phyloP scores from a whole-genome alignment of 2,888 invertebrate genomes.

The Drosophila pseudotalamancana region DNA sequence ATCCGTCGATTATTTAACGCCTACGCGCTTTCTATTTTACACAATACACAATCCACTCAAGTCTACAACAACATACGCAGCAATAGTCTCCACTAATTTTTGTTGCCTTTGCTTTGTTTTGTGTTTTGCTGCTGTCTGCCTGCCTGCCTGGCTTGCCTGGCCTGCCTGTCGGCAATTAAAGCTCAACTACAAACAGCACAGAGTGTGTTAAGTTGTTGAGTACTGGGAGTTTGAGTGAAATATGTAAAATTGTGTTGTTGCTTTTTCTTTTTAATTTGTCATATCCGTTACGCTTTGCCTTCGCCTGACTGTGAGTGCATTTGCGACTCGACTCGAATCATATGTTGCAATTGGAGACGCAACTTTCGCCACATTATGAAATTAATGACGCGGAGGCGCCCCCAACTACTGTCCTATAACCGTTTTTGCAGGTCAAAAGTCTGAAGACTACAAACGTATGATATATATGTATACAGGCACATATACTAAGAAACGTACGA shows the following conservation, averaged over 20 bases:
- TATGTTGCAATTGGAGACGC: constrained; percentile 58
- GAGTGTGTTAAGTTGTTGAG: constrained; percentile 16
- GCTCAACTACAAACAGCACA: constrained; percentile 39
- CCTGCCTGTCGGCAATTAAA: constrained; percentile 49
- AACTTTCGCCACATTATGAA: constrained; percentile 79
- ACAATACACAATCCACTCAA: constrained; percentile 32
- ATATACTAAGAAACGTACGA: constrained; percentile 7
- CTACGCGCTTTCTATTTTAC: constrained; percentile 64
- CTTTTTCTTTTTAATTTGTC: constrained; percentile 58
- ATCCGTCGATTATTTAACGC: constrained; percentile 52
- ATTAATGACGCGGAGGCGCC: constrained; percentile 52
- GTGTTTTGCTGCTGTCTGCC: constrained; percentile 33
- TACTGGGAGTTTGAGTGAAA: constrained; percentile 43
- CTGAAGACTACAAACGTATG: constrained; percentile 37
- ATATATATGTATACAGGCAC: not conserved
- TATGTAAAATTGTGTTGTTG: constrained; percentile 44
- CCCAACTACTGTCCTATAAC: constrained; percentile 32
- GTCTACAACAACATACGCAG: constrained; percentile 39
- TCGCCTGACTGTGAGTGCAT: constrained; percentile 4
- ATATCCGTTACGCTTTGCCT: constrained; percentile 65
- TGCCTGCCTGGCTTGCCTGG: constrained; percentile 15
- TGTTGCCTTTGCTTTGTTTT: constrained; percentile 25
- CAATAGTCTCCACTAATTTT: constrained; percentile 29
- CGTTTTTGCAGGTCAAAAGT: constrained; percentile 76
- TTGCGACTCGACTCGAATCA: constrained; percentile 14